Conservation (phyloP, 2,113 vertebrate species). For the Alethe castanea region DNA sequence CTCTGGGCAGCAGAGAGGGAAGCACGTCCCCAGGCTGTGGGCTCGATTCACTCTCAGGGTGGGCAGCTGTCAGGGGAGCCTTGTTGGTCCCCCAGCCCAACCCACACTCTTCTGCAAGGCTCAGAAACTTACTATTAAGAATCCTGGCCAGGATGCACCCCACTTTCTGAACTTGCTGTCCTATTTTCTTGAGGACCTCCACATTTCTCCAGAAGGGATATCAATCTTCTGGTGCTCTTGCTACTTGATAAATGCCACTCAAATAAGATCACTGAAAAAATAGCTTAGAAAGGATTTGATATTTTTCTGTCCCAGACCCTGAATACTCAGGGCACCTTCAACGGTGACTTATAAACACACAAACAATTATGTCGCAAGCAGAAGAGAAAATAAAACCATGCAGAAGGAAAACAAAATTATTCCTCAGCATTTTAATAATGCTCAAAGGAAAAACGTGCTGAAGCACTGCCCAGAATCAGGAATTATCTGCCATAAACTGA, state of each 20-base stretch:
- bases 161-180: not conserved
- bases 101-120: not conserved
- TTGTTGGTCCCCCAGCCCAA: not conserved
- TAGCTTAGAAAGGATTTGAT: not conserved
- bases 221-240: not conserved
- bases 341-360: not conserved
- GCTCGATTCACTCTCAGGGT: not conserved
- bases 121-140: not conserved
- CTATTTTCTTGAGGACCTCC: not conserved
- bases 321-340: not conserved
- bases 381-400: not conserved
- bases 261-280: not conserved
- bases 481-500: not conserved
- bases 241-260: not conserved
- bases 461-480: not conserved
- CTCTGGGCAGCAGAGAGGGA: not conserved
- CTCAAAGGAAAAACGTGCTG: not conserved
- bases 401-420: not conserved
- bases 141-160: not conserved
- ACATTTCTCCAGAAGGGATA: not conserved
- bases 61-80: not conserved
- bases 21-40: not conserved
- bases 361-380: not conserved
- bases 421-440: not conserved
- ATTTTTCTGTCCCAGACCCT: not conserved